Percentiles rank a stretch among this genome's conserved stretches.
These are phyloP conservation scores for Seira musarum DNA, from an alignment of 2,888 invertebrate genomes.

Conservation along the genomic window DNA sequence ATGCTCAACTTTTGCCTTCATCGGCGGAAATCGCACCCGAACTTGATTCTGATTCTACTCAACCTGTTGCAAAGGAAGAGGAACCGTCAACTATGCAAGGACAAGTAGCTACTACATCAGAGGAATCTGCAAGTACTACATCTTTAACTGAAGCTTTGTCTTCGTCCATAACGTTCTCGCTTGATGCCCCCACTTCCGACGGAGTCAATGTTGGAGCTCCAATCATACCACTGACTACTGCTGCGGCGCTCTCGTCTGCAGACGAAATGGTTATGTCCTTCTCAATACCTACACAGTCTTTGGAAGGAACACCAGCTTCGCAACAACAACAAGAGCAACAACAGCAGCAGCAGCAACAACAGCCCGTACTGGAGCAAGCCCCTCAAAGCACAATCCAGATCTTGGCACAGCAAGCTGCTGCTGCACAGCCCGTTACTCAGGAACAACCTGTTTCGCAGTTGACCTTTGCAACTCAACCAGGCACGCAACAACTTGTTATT, in stretches of 20 bases:
- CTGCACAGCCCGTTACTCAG: too few relatives aligned
- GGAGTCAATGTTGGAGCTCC: background rate
- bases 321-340: too few relatives aligned
- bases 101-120: too few relatives aligned
- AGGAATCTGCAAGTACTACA: too few relatives aligned
- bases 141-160: background rate
- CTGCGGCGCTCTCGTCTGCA: background rate
- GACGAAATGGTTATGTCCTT: background rate
- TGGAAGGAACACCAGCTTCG: too few relatives aligned
- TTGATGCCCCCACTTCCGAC: background rate
- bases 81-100: background rate
- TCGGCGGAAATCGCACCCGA: background rate
- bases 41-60: background rate
- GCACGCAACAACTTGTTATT: too few relatives aligned
- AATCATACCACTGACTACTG: too few relatives aligned
- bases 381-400: too few relatives aligned
- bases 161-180: background rate
- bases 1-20: background rate
- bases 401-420: too few relatives aligned
- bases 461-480: too few relatives aligned
- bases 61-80: background rate
- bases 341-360: too few relatives aligned
- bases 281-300: background rate
- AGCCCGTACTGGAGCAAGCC: background rate
- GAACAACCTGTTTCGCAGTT: too few relatives aligned